A percentile compares a stretch with the other conserved stretches of the same genome.
Evolutionary conservation across 2,113 vertebrate species (phyloP).

Genomic region (Orthonyx spaldingii): DNA sequence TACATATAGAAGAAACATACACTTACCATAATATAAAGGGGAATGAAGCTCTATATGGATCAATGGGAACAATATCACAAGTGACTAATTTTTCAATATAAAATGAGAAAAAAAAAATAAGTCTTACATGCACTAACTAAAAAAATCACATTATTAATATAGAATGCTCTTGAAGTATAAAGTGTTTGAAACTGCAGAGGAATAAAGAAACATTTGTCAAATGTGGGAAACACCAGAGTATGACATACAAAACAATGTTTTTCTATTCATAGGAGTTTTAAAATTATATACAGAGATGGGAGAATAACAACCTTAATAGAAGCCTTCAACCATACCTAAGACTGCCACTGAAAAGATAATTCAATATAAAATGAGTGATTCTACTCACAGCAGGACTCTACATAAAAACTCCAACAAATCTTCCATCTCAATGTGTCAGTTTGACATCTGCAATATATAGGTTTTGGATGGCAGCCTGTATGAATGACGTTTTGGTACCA

Average conservation of each 20-base stretch:
- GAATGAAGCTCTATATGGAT: neutral
- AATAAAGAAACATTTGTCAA: neutral
- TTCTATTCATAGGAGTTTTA: neutral
- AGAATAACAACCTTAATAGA: neutral
- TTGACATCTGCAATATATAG: slow-evolving; percentile 78
- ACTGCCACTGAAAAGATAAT: slow-evolving; percentile 56
- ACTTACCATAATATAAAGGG: neutral
- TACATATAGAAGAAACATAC: neutral
- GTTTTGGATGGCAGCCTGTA: slow-evolving; percentile 69
- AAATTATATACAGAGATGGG: neutral
- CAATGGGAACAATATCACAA: neutral
- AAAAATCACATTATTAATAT: neutral
- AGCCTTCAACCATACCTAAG: neutral
- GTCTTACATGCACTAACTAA: neutral
- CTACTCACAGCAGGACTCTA: slow-evolving; percentile 73
- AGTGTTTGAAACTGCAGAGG: neutral
- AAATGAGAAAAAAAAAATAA: neutral
- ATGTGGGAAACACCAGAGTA: neutral
- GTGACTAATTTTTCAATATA: neutral
- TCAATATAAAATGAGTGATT: slow-evolving; percentile 73
- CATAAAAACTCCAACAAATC: slow-evolving; percentile 79
- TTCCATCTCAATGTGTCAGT: slow-evolving; percentile 72
- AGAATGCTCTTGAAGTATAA: neutral
- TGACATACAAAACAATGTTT: neutral
- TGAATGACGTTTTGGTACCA: slow-evolving; percentile 72